Base-by-base conservation (phyloP, 2,888 invertebrate genomes). In the Craniophora ligustri region DNA sequence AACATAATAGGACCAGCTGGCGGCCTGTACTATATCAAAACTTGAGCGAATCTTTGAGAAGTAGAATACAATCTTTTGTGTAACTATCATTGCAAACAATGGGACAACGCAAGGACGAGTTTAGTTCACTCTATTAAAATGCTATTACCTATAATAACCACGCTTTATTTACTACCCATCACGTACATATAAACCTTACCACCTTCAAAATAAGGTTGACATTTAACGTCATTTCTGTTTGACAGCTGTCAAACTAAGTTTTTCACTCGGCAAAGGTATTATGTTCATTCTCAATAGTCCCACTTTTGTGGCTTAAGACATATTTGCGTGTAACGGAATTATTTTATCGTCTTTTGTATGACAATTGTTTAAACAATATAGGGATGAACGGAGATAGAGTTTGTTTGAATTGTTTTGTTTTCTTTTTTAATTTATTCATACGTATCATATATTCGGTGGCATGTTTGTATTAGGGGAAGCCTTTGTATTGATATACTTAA, bases 61-160 rank as follows among this genome's bases (percentile, higher is more conserved):
- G 66, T 78, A 71, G 72, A 84, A 85, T 79, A 85, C 87, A 87
- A 86, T 88, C 85, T 86, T 77, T 88, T 84, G 86, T 85, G 78
- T 79, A 75, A 78, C 79, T 78, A 77, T 84, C 83, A 78, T 72
- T 67, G 69, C 78, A 79, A 70, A 90, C 91, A 91, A 92, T 89
- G 71, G 88, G 76, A 91, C 91, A 91, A 91, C 79, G 86, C 89
- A 92, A 91, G 92, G 92, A 89, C 90, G 89, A 84, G 82, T 88
- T 88, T 88, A 82, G 85, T 86, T 85, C 87, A 83, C 85, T 85
- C 82, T 84, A 91, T 91, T 91, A 91, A 91, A 91, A 85, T 72
- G 81, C 88, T 86, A 89, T 91, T 89, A 88, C 79, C 28, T 59
- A 32, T 57, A 50, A 65, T 67, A 64, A 70, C 73, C 39, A 64